phyloP scores from a whole-genome alignment of 1,140 invertebrate species.

The Dendrolimus punctatus region DNA sequence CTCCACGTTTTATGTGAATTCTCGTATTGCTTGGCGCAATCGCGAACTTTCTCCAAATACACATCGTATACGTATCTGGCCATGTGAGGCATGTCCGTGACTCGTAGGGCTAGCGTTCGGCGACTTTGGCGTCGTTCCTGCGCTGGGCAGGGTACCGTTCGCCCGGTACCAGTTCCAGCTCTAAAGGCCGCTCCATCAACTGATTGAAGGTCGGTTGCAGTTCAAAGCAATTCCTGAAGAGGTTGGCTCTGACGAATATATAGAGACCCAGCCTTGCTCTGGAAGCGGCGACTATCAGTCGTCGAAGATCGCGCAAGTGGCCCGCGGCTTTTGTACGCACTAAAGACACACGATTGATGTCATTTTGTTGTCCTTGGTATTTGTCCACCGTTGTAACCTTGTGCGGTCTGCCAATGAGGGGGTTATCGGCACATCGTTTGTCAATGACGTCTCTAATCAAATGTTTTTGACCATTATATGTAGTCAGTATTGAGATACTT shows the following conservation, averaged over 20 bases:
- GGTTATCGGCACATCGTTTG: slow-evolving; percentile 94
- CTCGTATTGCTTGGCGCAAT: slow-evolving; percentile 15
- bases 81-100: slow-evolving; percentile 94
- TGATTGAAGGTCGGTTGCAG: slow-evolving; percentile 95
- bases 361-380: slow-evolving; percentile 99
- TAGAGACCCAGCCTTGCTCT: slow-evolving; percentile 97
- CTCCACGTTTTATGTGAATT: no score
- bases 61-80: slow-evolving; percentile 93
- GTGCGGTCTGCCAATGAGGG: slow-evolving; percentile 94
- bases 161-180: slow-evolving; percentile 82
- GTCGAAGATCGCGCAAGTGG: slow-evolving; percentile 95
- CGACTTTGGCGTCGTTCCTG: slow-evolving; percentile 43
- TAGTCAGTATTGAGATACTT: slow-evolving; percentile 99
- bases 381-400: slow-evolving; percentile 99
- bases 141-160: slow-evolving; percentile 86
- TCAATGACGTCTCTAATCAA: slow-evolving; percentile 97
- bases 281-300: slow-evolving; percentile 98
- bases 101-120: slow-evolving; percentile 62
- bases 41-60: slow-evolving; percentile 83
- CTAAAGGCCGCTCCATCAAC: slow-evolving; percentile 78
- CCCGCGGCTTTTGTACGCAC: slow-evolving; percentile 97
- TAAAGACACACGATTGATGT: slow-evolving; percentile 96
- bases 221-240: slow-evolving; percentile 98
- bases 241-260: slow-evolving; percentile 91
- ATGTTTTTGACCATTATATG: slow-evolving; percentile 99